These are phyloP conservation scores for Aythya baeri DNA, from an alignment of 2,113 vertebrate species.

Conservation along the genomic window DNA sequence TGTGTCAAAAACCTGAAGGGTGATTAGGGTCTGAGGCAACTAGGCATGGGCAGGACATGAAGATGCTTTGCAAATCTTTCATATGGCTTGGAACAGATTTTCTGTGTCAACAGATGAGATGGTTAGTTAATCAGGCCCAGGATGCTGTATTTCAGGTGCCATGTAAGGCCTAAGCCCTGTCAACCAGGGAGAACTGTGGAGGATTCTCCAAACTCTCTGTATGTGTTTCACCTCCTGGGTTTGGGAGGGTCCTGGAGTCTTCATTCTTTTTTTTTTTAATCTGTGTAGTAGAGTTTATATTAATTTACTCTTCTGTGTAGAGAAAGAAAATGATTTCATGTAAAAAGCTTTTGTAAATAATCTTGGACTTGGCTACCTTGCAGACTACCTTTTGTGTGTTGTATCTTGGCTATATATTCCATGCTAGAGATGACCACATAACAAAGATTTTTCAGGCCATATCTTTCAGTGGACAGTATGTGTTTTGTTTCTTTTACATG, in stretches of 20 bases:
- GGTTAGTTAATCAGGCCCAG: neutral
- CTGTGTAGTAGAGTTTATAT: neutral
- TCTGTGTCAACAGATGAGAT: neutral
- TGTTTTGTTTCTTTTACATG: neutral
- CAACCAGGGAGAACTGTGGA: neutral
- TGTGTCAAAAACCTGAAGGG: neutral
- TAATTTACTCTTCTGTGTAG: neutral
- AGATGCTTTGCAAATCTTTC: neutral
- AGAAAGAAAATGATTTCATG: neutral
- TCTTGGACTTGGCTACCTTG: neutral
- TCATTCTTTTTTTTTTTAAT: neutral
- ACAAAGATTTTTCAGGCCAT: neutral
- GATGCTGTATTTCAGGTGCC: neutral
- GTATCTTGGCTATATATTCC: neutral
- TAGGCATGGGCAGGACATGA: neutral
- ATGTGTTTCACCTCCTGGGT: neutral
- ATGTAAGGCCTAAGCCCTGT: neutral
- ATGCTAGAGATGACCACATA: neutral
- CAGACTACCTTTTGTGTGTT: neutral
- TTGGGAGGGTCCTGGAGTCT: neutral
- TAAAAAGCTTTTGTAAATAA: neutral
- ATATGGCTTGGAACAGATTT: neutral
- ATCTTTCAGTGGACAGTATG: neutral
- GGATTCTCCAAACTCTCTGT: neutral
- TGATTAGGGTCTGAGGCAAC: neutral